Conservation (phyloP, 2,113 vertebrate genomes). For the Microtus montanus region DNA sequence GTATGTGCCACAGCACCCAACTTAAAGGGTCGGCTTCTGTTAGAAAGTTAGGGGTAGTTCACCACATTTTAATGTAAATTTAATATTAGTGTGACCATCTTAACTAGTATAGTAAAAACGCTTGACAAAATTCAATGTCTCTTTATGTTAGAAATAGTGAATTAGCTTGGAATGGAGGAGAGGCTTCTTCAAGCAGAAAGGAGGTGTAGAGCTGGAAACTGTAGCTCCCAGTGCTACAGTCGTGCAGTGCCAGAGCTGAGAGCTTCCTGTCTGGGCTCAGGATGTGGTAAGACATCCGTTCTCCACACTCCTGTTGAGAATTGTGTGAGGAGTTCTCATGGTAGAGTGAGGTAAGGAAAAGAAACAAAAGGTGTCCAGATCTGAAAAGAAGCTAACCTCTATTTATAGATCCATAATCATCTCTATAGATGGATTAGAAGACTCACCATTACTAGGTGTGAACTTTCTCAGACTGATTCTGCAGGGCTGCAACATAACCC, state of each 20-base stretch:
- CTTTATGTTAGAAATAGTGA: not conserved
- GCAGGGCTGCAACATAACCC: not conserved
- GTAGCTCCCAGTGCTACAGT: not conserved
- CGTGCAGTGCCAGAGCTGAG: not conserved
- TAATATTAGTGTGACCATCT: not conserved
- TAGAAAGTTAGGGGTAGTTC: not conserved
- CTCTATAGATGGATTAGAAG: not conserved
- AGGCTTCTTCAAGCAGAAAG: not conserved
- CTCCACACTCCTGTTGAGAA: not conserved
- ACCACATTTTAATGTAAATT: not conserved
- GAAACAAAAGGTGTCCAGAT: not conserved
- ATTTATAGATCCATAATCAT: not conserved
- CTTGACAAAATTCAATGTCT: not conserved
- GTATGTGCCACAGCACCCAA: too few species aligned
- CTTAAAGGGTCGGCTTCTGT: not conserved
- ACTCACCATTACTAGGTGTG: not conserved
- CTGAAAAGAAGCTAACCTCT: not conserved
- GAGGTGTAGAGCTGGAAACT: not conserved
- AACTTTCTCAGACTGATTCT: conserved; percentile 5
- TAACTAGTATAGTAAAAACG: not conserved
- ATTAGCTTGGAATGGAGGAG: not conserved
- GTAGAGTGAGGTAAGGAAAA: not conserved
- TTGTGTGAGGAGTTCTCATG: not conserved
- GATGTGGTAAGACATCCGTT: not conserved
- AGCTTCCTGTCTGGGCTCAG: not conserved